Conservation (phyloP, 2,888 invertebrate species). For the Aphodius granarius region DNA sequence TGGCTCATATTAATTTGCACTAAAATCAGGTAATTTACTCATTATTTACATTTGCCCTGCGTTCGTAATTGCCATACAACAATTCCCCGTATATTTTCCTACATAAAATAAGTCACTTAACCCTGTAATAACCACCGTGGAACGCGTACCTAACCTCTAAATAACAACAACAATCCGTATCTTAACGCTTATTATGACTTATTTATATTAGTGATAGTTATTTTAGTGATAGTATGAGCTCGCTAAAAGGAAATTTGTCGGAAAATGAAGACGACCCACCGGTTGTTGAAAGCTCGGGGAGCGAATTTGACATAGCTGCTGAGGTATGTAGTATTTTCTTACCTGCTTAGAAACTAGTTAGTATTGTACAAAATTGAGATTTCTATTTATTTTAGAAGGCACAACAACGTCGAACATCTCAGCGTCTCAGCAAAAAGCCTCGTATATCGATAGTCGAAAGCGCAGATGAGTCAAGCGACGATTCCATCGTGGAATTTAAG, state of each 20-base stretch:
- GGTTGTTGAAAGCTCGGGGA: slow-evolving; percentile 49
- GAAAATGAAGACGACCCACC: slow-evolving; percentile 51
- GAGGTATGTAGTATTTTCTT: slow-evolving; percentile 32
- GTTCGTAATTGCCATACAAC: background rate
- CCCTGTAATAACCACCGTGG: background rate
- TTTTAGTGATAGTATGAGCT: slow-evolving; percentile 21
- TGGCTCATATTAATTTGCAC: background rate
- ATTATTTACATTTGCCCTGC: background rate
- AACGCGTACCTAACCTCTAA: background rate
- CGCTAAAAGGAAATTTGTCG: slow-evolving; percentile 36
- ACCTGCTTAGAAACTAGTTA: no score
- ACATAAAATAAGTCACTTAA: background rate
- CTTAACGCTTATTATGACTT: background rate
- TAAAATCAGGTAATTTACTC: background rate
- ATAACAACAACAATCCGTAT: slow-evolving; percentile 1
- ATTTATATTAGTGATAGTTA: no score
- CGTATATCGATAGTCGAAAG: slow-evolving; percentile 38
- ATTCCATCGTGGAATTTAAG: slow-evolving; percentile 36
- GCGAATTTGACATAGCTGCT: slow-evolving; percentile 44
- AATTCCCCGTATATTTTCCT: background rate
- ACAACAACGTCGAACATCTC: slow-evolving; percentile 42
- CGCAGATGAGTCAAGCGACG: slow-evolving; percentile 37
- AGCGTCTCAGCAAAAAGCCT: slow-evolving; percentile 45
- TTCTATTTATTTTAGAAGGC: slow-evolving; percentile 36
- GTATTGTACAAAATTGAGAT: no score